These are phyloP conservation scores for Cottoperca gobio DNA, from an alignment of 2,797 vertebrate species.

Conservation along the genomic window DNA sequence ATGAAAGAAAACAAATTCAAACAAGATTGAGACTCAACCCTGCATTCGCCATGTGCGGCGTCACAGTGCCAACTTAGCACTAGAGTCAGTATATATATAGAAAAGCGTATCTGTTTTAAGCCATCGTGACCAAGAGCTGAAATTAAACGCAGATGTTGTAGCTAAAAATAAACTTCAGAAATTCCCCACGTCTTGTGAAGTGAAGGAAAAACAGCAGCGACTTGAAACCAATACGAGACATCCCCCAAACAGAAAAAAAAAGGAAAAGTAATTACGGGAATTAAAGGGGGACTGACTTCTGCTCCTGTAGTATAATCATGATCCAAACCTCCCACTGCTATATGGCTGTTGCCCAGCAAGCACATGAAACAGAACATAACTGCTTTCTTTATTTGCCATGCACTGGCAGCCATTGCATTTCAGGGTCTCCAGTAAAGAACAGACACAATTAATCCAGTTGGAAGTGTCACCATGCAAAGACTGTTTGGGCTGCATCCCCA, in stretches of 20 bases:
- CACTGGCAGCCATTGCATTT: constrained; percentile 71
- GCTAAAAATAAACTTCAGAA: constrained; percentile 73
- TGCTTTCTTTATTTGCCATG: constrained; percentile 75
- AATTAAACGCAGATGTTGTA: constrained; percentile 71
- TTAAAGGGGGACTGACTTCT: constrained; percentile 47
- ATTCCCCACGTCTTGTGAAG: constrained; percentile 55
- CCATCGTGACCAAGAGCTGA: constrained; percentile 32
- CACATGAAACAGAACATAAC: constrained; percentile 65
- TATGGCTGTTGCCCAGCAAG: constrained; percentile 76
- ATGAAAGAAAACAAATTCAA: constrained; percentile 4
- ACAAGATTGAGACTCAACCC: constrained; percentile 18
- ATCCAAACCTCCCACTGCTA: constrained; percentile 88
- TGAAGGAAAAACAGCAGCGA: constrained; percentile 30
- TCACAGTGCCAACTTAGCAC: constrained; percentile 45
- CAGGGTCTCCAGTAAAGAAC: constrained; percentile 70
- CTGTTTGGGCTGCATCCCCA: constrained; percentile 78
- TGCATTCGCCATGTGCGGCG: constrained; percentile 17
- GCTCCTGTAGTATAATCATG: constrained; percentile 57
- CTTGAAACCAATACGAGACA: constrained; percentile 41
- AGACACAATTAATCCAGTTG: constrained; percentile 72
- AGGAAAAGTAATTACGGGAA: constrained; percentile 53
- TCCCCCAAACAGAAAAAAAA: constrained; percentile 4
- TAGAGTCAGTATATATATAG: constrained; percentile 26
- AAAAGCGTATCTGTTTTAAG: constrained; percentile 64
- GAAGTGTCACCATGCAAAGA: constrained; percentile 79